phyloP scores from a whole-genome alignment of 2,888 invertebrate genomes.

The Cerceris ruficornis region DNA sequence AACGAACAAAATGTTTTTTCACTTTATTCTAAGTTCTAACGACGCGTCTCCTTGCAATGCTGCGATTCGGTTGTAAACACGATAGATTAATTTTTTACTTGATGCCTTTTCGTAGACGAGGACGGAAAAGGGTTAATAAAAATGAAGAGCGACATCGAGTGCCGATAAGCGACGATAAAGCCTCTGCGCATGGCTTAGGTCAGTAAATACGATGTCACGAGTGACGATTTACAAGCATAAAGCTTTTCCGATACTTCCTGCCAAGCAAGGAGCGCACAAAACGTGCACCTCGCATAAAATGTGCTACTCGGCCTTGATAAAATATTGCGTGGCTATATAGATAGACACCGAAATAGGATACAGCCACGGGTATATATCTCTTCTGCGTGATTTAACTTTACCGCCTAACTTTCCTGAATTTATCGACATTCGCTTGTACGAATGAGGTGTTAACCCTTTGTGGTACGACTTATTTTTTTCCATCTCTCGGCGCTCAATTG shows the following conservation, averaged over 20 bases:
- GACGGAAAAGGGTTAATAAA: neutral
- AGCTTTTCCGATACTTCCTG: constrained; percentile 3
- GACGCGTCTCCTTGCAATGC: too few species aligned
- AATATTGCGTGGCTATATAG: constrained; percentile 18
- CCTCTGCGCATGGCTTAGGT: neutral
- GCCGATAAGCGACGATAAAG: constrained; percentile 4
- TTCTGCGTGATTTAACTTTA: constrained; percentile 16
- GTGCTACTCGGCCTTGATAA: constrained; percentile 26
- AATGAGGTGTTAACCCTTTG: constrained; percentile 1
- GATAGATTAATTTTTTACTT: too few species aligned
- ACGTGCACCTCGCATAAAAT: constrained; percentile 24
- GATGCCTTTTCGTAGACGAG: too few species aligned
- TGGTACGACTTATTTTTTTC: too few species aligned
- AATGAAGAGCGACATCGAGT: neutral
- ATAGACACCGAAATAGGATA: constrained; percentile 13
- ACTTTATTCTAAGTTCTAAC: too few species aligned
- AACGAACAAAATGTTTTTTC: too few species aligned
- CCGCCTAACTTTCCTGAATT: constrained; percentile 12
- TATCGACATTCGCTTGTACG: constrained; percentile 13
- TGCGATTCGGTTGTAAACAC: too few species aligned
- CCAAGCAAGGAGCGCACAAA: constrained; percentile 25
- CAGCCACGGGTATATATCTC: constrained; percentile 9
- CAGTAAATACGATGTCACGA: constrained; percentile 7
- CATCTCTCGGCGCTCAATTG: too few species aligned
- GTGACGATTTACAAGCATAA: constrained; percentile 16